Base-by-base conservation (phyloP, 1,140 invertebrate species). In the Heliconius congener region DNA sequence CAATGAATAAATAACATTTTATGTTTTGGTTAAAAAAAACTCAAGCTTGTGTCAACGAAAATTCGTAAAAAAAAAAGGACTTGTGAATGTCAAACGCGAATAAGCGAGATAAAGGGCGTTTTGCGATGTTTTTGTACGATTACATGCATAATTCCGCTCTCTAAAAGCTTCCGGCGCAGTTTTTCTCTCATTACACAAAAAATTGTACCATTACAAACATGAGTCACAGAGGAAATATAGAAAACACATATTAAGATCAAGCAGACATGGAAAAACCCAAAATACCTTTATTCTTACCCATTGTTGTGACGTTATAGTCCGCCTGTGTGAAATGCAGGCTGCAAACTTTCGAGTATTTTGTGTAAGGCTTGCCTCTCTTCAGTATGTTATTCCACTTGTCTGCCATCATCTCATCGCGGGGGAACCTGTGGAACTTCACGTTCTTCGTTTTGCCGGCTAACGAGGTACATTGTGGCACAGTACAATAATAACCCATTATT, bases 221-320 rank as follows among this genome's bases (percentile, higher is more conserved):
- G 90, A 90, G 74, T 90, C 88, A 91, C 85, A 71, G 55, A 80
- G 81, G 78, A 79, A 83, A 87, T 85, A 86, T 74, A 84, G 27
- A 81, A 80, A 79, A 84, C 57, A 55, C 66, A 80, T 80, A 72
- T 84, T 78, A 83, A 84, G 71, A 80, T 73, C 86, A 88, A 85
- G 73, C 82, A 88, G 84, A 88, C 80, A 85, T 85, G 90, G 90
- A 91, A 93, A 92, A 92, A 90, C 90, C 88, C 88, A 85, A 90
- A 52, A 91, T 92, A 90, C 88, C 90, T 93, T 91, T 92, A 90
- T 89, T 91, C 93, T 94, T 93, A 94, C 93, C 93, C 93, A 94
- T 94, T 82, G 92, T 92, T 77, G 93, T 94, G 79, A 93, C 90
- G 84, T 93, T 94, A 82, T 94, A 94, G 74, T 94, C 93, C 13